Conservation (phyloP, 2,113 vertebrate genomes). For the Dissostichus mawsoni region DNA sequence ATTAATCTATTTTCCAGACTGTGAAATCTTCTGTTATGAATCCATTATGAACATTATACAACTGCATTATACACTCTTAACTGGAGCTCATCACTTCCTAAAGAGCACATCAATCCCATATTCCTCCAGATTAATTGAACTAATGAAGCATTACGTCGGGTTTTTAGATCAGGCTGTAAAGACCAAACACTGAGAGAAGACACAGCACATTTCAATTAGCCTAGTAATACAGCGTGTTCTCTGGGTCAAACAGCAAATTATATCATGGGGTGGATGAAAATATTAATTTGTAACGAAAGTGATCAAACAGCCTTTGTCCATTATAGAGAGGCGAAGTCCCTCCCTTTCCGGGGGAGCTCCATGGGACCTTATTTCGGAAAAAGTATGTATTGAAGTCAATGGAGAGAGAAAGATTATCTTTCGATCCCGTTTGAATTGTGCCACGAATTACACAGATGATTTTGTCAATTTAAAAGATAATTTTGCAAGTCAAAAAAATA, state of each 20-base stretch:
- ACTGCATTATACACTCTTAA: constrained; percentile 32
- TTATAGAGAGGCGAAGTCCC: too few relatives aligned
- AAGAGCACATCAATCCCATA: constrained; percentile 41
- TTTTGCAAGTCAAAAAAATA: too few relatives aligned
- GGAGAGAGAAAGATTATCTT: too few relatives aligned
- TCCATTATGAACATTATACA: constrained; percentile 36
- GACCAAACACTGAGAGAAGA: constrained; percentile 5
- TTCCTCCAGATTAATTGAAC: constrained; percentile 44
- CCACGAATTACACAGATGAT: too few relatives aligned
- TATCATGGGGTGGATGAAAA: constrained; percentile 4
- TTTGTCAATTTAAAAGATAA: too few relatives aligned
- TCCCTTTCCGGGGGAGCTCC: too few relatives aligned
- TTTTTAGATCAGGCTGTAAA: constrained; percentile 15
- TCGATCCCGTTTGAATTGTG: too few relatives aligned
- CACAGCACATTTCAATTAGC: constrained; percentile 15
- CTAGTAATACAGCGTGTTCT: constrained; percentile 27
- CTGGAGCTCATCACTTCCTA: constrained; percentile 31
- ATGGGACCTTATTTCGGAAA: too few relatives aligned
- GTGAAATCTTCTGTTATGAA: constrained; percentile 36
- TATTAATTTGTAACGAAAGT: background rate
- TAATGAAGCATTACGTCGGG: constrained; percentile 22
- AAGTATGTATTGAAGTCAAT: too few relatives aligned
- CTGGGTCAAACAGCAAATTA: constrained; percentile 29
- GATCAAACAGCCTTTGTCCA: too few relatives aligned
- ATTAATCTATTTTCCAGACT: constrained; percentile 47